Conservation (phyloP, 2,113 vertebrate genomes). For the Lagenorhynchus albirostris region DNA sequence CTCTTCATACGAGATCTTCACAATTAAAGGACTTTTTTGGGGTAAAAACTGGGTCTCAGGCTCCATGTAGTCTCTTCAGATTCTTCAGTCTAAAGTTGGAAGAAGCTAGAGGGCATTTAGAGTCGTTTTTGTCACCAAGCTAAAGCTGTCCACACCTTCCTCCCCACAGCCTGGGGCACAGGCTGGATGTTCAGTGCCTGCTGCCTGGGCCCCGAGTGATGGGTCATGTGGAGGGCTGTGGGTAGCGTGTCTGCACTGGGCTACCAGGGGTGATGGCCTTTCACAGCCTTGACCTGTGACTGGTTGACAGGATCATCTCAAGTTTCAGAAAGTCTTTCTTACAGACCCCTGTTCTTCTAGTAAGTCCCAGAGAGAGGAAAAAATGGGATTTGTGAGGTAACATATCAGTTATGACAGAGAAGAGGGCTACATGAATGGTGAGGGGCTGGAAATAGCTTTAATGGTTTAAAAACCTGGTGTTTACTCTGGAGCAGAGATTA, state of each 20-base stretch:
- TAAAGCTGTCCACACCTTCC: background rate
- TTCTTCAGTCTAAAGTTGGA: background rate
- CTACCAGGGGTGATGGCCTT: background rate
- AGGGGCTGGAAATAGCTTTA: background rate
- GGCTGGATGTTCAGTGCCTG: background rate
- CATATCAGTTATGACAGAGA: background rate
- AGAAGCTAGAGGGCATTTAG: background rate
- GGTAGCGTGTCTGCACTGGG: rapidly evolving
- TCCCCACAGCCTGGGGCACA: background rate
- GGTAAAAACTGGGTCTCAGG: background rate
- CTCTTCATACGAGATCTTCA: background rate
- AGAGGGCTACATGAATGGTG: background rate
- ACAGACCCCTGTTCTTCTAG: rapidly evolving
- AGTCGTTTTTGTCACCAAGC: background rate
- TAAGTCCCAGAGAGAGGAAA: background rate
- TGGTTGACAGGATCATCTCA: background rate
- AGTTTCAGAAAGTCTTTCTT: background rate
- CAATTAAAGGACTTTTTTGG: background rate
- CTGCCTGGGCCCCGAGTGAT: rapidly evolving
- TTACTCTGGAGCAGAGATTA: background rate
- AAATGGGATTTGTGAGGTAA: background rate
- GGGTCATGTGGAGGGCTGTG: background rate
- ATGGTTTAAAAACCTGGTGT: background rate
- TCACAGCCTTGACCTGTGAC: too few species aligned
- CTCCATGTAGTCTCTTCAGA: too few species aligned